phyloP scores from a whole-genome alignment of 1,140 invertebrate species.

The Trichonephila inaurata region DNA sequence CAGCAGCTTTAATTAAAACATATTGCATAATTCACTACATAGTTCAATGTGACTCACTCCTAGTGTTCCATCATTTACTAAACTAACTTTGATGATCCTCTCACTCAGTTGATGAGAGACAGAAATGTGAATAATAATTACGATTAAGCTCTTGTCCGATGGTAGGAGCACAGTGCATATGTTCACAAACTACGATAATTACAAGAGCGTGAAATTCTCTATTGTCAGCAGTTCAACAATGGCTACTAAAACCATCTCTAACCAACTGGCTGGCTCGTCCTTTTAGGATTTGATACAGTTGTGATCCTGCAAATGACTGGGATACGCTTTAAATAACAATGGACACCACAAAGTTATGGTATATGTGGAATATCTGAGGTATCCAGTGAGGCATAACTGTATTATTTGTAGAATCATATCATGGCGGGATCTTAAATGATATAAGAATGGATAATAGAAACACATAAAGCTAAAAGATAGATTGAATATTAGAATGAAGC shows the following conservation, averaged over 20 bases:
- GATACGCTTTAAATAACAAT: background rate
- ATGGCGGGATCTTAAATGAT: background rate
- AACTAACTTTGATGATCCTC: conserved; percentile 7
- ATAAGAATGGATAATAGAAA: no score
- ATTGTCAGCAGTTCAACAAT: conserved; percentile 35
- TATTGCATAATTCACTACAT: background rate
- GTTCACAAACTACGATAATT: conserved; percentile 32
- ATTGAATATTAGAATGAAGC: background rate
- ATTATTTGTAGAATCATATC: background rate
- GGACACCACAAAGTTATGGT: background rate
- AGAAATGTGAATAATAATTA: conserved; percentile 26
- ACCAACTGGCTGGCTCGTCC: background rate
- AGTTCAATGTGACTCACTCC: background rate
- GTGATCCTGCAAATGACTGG: background rate
- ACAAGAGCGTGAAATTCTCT: conserved; percentile 38
- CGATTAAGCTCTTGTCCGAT: background rate
- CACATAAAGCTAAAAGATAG: background rate
- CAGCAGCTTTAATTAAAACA: no score
- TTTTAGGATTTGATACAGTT: background rate
- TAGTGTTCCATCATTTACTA: background rate
- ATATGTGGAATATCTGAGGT: background rate
- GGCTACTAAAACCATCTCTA: conserved; percentile 37
- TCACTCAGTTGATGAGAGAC: background rate
- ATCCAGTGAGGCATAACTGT: background rate
- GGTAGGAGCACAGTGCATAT: background rate